phyloP scores from a whole-genome alignment of 2,888 invertebrate genomes.

The Pachycephus smyrnensis region DNA sequence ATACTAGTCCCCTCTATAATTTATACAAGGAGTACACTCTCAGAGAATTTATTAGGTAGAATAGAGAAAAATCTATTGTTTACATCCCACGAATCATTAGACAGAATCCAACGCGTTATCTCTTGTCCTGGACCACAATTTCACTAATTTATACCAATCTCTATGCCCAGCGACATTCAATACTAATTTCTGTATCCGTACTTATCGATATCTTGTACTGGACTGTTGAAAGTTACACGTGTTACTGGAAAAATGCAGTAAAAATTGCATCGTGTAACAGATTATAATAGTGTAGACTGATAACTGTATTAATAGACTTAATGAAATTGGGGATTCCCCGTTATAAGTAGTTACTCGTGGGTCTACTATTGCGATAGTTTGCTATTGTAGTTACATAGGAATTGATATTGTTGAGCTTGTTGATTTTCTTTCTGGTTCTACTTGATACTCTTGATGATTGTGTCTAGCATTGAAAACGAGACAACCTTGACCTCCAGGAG shows the following conservation, averaged over 20 bases:
- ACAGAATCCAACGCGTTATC: not conserved
- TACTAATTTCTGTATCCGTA: not conserved
- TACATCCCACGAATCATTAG: not conserved
- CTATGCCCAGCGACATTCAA: not conserved
- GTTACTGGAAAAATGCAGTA: not conserved
- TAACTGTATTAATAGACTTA: not conserved
- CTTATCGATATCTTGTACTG: not conserved
- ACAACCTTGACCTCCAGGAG: conserved; percentile 8
- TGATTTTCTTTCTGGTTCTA: not conserved
- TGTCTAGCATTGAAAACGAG: not conserved
- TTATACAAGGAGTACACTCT: not conserved
- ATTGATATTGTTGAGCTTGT: not conserved
- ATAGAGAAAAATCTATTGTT: not conserved
- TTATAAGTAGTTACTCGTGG: not conserved
- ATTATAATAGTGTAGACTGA: not conserved
- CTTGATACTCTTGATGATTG: not conserved
- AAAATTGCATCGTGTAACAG: not conserved
- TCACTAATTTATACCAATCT: not conserved
- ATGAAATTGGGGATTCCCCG: not conserved
- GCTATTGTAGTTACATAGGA: not conserved
- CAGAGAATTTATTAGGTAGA: not conserved
- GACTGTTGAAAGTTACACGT: not conserved
- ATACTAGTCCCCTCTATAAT: conserved; percentile 18
- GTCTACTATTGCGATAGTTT: not conserved
- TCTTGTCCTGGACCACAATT: not conserved